These are phyloP conservation scores for Anolis apletophallus DNA, from an alignment of 2,797 vertebrate genomes.

Conservation along the genomic window DNA sequence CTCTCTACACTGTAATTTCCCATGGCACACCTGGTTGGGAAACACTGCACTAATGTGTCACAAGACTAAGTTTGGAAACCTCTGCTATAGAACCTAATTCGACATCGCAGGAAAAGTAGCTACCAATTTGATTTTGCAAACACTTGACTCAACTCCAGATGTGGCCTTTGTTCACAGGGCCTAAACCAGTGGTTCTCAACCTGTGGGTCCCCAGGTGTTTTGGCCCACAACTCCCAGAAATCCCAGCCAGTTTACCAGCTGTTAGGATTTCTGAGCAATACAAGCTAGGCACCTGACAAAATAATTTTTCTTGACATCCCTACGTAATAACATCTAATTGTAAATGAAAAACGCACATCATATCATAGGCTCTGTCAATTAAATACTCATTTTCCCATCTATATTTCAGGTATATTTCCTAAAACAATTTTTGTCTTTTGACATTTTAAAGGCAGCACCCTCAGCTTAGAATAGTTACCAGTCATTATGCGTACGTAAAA, in stretches of 20 bases:
- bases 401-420: background rate
- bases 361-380: background rate
- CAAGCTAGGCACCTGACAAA: background rate
- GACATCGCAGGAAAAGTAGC: background rate
- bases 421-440: background rate
- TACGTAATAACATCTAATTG: background rate
- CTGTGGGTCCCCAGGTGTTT: too few species aligned
- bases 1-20: too few species aligned
- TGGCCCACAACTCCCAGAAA: too few species aligned
- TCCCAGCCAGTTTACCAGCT: too few species aligned
- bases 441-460: background rate
- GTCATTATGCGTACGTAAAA: too few species aligned
- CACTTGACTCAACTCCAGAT: background rate
- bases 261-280: background rate
- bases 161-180: background rate
- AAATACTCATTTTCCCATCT: background rate
- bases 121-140: background rate
- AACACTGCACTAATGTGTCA: too few species aligned
- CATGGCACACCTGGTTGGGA: too few species aligned
- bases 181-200: background rate
- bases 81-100: background rate
- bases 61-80: too few species aligned
- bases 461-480: background rate
- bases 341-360: background rate
- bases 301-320: background rate